These are phyloP conservation scores for Caenorhabditis sp. DNA, from an alignment of 2,888 invertebrate species.

Conservation along the genomic window DNA sequence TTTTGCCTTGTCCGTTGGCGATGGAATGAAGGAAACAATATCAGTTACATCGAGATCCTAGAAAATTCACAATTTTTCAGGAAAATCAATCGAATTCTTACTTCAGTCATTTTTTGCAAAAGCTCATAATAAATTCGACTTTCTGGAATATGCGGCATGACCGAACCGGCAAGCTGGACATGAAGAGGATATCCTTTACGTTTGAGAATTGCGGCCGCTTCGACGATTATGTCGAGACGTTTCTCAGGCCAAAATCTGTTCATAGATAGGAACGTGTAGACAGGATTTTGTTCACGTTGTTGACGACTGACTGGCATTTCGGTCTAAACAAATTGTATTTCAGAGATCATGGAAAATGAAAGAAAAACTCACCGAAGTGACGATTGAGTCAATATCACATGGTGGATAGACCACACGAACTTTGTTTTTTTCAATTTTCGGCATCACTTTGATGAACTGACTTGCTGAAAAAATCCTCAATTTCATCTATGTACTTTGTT, in stretches of 20 bases:
- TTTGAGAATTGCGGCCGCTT: constrained; percentile 67
- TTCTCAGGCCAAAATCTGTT: constrained; percentile 71
- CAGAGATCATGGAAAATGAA: background rate
- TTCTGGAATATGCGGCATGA: constrained; percentile 73
- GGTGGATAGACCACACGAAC: constrained; percentile 69
- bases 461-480: too few species aligned
- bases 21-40: constrained; percentile 72
- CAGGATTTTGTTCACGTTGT: constrained; percentile 52
- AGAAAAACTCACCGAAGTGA: constrained; percentile 6
- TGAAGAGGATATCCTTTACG: constrained; percentile 47
- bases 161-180: constrained; percentile 71
- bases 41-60: constrained; percentile 66
- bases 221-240: constrained; percentile 68
- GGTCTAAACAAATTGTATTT: constrained; percentile 25
- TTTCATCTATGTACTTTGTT: too few species aligned
- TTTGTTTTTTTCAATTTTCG: constrained; percentile 58
- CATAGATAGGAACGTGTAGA: constrained; percentile 68
- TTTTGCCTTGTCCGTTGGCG: constrained; percentile 72
- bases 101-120: constrained; percentile 70
- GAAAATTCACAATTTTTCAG: constrained; percentile 6
- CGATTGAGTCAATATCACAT: constrained; percentile 67
- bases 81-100: too few species aligned
- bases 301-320: constrained; percentile 50
- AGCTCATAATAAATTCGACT: constrained; percentile 72
- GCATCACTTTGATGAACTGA: constrained; percentile 66